phyloP scores from a whole-genome alignment of 2,888 invertebrate species.

The Orthosia cruda region DNA sequence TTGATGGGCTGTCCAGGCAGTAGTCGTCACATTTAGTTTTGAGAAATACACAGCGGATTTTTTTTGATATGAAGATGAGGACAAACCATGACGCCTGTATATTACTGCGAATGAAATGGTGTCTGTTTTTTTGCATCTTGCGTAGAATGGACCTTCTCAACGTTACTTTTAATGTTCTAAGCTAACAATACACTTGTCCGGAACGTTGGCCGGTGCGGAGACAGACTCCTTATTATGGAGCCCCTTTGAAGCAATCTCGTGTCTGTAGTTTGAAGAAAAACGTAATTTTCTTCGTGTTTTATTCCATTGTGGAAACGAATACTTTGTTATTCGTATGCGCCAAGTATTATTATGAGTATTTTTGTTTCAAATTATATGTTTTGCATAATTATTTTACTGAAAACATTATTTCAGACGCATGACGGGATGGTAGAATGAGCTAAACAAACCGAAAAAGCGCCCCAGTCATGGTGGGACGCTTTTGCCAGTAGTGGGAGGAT shows the following conservation, averaged over 20 bases:
- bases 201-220: constrained; percentile 61
- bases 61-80: too few relatives aligned
- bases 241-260: constrained; percentile 59
- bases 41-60: too few relatives aligned
- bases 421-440: too few relatives aligned
- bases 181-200: constrained; percentile 61
- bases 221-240: constrained; percentile 60
- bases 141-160: constrained; percentile 6
- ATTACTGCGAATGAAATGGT: too few relatives aligned
- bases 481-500: too few relatives aligned
- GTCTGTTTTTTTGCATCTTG: not conserved
- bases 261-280: constrained; percentile 53
- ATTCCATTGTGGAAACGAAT: constrained; percentile 43
- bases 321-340: constrained; percentile 7
- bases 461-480: too few relatives aligned
- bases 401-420: too few relatives aligned
- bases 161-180: not conserved
- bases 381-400: not conserved
- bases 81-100: too few relatives aligned
- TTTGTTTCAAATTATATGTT: not conserved
- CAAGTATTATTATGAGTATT: not conserved
- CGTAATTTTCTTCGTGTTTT: constrained; percentile 48
- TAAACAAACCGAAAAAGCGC: too few relatives aligned
- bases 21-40: too few relatives aligned
- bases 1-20: too few relatives aligned